Percentiles rank a stretch among this genome's conserved stretches.
Evolutionary conservation across 2,113 vertebrate genomes (phyloP).

Genomic region (Grammomys dolichurus): DNA sequence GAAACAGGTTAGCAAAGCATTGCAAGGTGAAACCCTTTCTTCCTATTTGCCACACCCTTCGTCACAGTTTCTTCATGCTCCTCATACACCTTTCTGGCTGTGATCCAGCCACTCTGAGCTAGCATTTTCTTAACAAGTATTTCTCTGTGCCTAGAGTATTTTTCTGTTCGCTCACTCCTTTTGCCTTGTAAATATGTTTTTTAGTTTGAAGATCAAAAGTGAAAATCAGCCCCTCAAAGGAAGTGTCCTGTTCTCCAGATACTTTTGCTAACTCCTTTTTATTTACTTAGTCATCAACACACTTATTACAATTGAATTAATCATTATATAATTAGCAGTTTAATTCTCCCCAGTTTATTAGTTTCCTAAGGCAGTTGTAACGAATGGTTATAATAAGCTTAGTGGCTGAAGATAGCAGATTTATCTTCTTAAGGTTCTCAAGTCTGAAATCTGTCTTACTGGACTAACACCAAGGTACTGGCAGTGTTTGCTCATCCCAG

Average conservation of each 20-base stretch:
- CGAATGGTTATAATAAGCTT: neutral
- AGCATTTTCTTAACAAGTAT: neutral
- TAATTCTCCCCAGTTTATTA: neutral
- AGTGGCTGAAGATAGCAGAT: neutral
- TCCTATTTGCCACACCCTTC: neutral
- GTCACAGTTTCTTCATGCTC: neutral
- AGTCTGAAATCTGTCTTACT: neutral
- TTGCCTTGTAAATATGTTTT: neutral
- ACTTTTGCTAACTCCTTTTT: neutral
- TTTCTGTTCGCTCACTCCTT: neutral
- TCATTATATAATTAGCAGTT: neutral
- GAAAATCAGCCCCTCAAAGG: neutral
- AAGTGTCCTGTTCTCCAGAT: neutral
- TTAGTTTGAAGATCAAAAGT: neutral
- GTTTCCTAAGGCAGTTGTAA: neutral
- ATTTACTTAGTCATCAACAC: neutral
- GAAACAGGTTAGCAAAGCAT: neutral
- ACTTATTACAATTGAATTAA: slow-evolving; percentile 13
- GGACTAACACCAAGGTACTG: neutral
- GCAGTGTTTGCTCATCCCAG: neutral
- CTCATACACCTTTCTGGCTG: neutral
- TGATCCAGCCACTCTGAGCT: neutral
- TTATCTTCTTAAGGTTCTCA: neutral
- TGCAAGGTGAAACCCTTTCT: neutral
- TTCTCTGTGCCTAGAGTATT: neutral